These are phyloP conservation scores for Diphyllodes magnificus DNA, from an alignment of 2,113 vertebrate genomes.

Conservation along the genomic window DNA sequence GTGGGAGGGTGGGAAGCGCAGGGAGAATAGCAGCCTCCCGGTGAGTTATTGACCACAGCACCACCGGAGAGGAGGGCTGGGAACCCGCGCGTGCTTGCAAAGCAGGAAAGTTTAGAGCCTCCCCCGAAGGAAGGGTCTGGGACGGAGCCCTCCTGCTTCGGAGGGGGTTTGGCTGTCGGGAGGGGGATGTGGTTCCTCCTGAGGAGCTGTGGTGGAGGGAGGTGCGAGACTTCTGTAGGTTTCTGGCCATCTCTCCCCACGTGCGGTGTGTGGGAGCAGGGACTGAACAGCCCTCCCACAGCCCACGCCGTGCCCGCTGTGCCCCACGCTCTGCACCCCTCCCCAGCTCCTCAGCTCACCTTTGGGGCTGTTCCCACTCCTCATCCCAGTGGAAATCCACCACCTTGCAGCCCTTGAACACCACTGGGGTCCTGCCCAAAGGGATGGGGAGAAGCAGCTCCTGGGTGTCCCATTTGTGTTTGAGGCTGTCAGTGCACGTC, in stretches of 20 bases:
- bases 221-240: neutral
- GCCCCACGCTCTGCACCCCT: neutral
- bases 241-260: rapidly evolving
- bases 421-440: neutral
- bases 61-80: neutral
- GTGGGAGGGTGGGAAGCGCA: constrained; percentile 48
- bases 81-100: neutral
- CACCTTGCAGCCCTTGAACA: neutral
- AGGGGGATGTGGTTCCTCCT: neutral
- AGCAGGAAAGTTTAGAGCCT: neutral
- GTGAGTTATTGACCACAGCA: constrained; percentile 22
- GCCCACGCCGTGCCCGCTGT: neutral
- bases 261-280: neutral
- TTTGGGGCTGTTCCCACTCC: neutral
- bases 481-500: neutral
- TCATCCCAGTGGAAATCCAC: neutral
- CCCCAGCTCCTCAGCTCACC: neutral
- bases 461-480: neutral
- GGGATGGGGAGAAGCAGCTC: neutral
- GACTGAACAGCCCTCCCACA: neutral
- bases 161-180: neutral
- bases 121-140: neutral
- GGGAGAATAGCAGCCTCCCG: constrained; percentile 30
- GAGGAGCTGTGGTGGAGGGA: neutral
- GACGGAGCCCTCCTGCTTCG: neutral